phyloP scores from a whole-genome alignment of 2,113 vertebrate species.

The Alouatta palliata region DNA sequence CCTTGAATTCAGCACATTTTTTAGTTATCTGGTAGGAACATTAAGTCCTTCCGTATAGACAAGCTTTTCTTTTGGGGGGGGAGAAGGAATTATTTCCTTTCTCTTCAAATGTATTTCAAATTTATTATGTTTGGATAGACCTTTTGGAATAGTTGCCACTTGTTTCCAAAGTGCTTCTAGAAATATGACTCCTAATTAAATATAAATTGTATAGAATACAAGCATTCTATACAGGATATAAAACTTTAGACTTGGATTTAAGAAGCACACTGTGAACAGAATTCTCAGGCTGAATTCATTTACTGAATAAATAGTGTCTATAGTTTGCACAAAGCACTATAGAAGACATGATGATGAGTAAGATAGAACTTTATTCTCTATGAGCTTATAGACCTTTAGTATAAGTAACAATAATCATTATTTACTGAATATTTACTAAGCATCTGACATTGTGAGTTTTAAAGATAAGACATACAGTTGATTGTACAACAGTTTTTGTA shows the following conservation, averaged over 20 bases:
- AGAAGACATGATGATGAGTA: not conserved
- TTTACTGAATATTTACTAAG: not conserved
- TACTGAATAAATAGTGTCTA: not conserved
- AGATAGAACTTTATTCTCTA: not conserved
- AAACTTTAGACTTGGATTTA: conserved; percentile 28
- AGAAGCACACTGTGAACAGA: not conserved
- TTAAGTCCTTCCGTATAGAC: conserved; percentile 59
- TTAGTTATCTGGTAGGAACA: conserved; percentile 74
- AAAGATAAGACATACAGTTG: not conserved
- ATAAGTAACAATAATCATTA: not conserved
- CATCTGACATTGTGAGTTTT: not conserved
- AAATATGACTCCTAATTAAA: conserved; percentile 61
- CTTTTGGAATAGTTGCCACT: conserved; percentile 41
- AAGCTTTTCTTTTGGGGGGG: not conserved
- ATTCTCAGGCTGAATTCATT: not conserved
- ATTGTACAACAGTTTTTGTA: not conserved
- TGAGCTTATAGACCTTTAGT: not conserved
- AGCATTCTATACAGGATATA: conserved; percentile 19
- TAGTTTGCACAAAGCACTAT: not conserved
- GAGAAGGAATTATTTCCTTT: not conserved
- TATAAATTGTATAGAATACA: conserved; percentile 29
- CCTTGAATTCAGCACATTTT: conserved; percentile 73
- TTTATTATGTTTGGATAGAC: conserved; percentile 63
- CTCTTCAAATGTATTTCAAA: conserved; percentile 65
- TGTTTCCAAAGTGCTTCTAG: conserved; percentile 56